Evolutionary conservation across 2,888 invertebrate species (phyloP), one percentile per base, ranked within the genome.

Genomic region (Leucophora obtusa): DNA sequence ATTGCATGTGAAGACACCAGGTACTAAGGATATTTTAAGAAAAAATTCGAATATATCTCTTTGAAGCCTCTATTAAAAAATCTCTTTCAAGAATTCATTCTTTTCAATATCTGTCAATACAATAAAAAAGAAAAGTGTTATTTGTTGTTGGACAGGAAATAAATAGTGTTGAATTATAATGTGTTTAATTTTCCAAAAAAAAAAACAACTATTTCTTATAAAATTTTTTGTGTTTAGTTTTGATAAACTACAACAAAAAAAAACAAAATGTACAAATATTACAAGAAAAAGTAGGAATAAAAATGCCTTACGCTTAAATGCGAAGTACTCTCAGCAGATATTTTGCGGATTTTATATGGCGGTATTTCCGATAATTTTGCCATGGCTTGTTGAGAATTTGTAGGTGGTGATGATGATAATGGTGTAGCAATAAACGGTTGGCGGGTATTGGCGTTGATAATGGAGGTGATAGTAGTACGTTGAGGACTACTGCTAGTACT

Each of bases 281-380:
- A 33, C 60, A 62, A 66, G 15, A 58, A 33, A 60, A 56, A 53
- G 14, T 51, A 6, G 28, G 14, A 58, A 21, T 18, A 69, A 33
- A 72, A 79, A 82, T 72, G 78, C 83, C 89, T 90, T 89, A 90
- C 90, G 85, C 87, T 89, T 83, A 88, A 86, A 82, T 89, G 88
- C 69, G 88, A 87, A 60, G 89, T 87, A 89, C 92, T 92, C 86
- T 92, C 92, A 72, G 91, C 91, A n/a, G 92, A 92, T 84, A 88
- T 85, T 86, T 92, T 92, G 83, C 92, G 90, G 18, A 92, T 91
- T 84, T 90, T 91, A 86, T 43, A 80, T 21, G 93, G 92, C 70
- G 93, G 93, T 85, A 89, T 89, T 84, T 91, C 91, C 82, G 91
- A 88, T 79, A 93, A 91, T 87, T 89, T 87, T 83, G 84, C 74